Evolutionary conservation across 2,113 vertebrate species (phyloP), one percentile per base, ranked within the genome.

Genomic region (Eurypyga helias): DNA sequence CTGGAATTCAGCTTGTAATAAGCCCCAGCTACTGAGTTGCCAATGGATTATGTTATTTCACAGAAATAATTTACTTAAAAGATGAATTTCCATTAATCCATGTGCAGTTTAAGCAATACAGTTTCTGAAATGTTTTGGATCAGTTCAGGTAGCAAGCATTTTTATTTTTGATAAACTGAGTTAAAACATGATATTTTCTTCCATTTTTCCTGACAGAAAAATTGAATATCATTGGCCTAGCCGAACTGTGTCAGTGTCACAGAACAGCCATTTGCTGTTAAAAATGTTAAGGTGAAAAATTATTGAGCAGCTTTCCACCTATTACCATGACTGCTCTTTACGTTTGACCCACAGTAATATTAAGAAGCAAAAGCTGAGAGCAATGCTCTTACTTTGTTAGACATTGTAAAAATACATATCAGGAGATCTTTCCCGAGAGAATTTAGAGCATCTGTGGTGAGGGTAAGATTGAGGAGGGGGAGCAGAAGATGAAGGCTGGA

Each of bases 211-310:
- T 67, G 43, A 58, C 58, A 64, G 34, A 79, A 93, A 90, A 91
- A 65, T 38, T 80, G 31, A 88, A 67, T 76, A 41, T 86, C 64
- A 43, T 94, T 96, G 78, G 55, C 90, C 25, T 72, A 70, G 46
- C 6, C 88, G 79, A 88, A 57, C 46, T 29, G 33, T 33, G 33
- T 70, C 75, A 46, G 54, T 90, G 71, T 93, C 85, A 93, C 46
- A 34, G 71, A 94, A 55, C 43, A 77, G 70, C 36, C 93, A 83
- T 54, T 83, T 90, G 71, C 36, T 70, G n/a, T 93, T 96, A 95
- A 93, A 97, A 87, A 60, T 43, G 20, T 49, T 93, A 38, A 90
- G 75, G n/a, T 76, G 60, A 88, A 93, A 91, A 93, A 77, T 55
- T 84, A 86, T 34, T 79, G 69, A 84, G 69, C 11, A 46, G 54